phyloP scores from a whole-genome alignment of 2,888 invertebrate genomes.

The Mimas tiliae region DNA sequence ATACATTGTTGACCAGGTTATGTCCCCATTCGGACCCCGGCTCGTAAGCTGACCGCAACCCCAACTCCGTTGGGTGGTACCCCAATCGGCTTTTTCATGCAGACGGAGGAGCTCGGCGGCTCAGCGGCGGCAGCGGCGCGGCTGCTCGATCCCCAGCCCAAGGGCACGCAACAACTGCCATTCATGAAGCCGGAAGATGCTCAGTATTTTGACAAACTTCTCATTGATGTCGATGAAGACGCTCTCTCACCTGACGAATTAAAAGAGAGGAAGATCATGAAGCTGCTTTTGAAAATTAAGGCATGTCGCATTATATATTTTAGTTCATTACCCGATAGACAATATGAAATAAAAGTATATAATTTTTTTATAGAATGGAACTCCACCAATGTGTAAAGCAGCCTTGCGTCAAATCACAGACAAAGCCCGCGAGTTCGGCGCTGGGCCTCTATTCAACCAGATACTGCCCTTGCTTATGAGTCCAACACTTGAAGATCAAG shows the following conservation, averaged over 20 bases:
- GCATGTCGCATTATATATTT: constrained; percentile 42
- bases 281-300: constrained; percentile 98
- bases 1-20: constrained; percentile 87
- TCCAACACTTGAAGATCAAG: constrained; percentile 99
- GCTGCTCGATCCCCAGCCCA: constrained; percentile 97
- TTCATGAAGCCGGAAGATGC: constrained; percentile 99
- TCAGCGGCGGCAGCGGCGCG: constrained; percentile 92
- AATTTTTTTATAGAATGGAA: constrained; percentile 89
- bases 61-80: constrained; percentile 98
- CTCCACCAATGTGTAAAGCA: constrained; percentile 99
- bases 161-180: constrained; percentile 94
- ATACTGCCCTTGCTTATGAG: constrained; percentile 99
- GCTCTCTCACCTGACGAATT: constrained; percentile 97
- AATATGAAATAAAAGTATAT: background rate
- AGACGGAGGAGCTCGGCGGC: constrained; percentile 93
- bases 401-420: constrained; percentile 99
- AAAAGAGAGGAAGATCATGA: constrained; percentile 99
- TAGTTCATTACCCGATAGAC: background rate
- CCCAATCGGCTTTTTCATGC: constrained; percentile 97
- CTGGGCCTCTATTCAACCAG: constrained; percentile 99
- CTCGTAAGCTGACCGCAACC: constrained; percentile 98
- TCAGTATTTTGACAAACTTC: constrained; percentile 99
- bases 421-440: constrained; percentile 99
- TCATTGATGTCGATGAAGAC: constrained; percentile 99
- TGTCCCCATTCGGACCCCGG: constrained; percentile 98